These are phyloP conservation scores for Hypotaenidia philippensis DNA, from an alignment of 2,797 vertebrate species.

Conservation along the genomic window DNA sequence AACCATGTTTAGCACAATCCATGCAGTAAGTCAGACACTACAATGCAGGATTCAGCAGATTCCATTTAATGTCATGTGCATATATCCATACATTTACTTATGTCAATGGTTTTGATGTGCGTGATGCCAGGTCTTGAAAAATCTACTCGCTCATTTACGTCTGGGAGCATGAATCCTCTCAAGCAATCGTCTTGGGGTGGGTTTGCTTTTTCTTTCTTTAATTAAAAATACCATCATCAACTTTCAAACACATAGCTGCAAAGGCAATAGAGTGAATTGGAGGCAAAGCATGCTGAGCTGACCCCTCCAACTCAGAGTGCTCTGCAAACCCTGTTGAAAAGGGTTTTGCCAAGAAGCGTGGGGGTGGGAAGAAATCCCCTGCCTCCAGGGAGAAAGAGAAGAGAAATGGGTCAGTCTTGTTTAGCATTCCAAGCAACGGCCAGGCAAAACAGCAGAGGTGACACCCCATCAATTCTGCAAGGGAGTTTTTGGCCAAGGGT, in stretches of 20 bases:
- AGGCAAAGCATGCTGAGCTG: neutral
- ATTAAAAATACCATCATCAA: accelerated
- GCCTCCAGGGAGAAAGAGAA: neutral
- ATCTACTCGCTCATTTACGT: neutral
- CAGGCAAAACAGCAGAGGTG: neutral
- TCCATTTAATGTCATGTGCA: conserved; percentile 71
- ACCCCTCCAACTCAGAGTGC: neutral
- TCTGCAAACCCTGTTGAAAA: neutral
- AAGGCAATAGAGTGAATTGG: accelerated
- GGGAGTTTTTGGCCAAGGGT: neutral
- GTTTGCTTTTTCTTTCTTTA: too few relatives aligned
- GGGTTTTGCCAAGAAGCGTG: neutral
- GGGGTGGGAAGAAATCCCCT: neutral
- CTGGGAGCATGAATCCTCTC: neutral
- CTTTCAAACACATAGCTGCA: neutral
- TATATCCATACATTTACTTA: conserved; percentile 65
- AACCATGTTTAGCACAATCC: neutral
- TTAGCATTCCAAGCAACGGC: neutral
- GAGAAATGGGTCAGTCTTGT: accelerated
- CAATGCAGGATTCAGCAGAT: conserved; percentile 52
- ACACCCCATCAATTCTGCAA: neutral
- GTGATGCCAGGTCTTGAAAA: conserved; percentile 69
- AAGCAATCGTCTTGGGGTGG: neutral
- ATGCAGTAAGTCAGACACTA: conserved; percentile 61
- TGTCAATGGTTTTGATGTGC: conserved; percentile 61